Base-by-base conservation (phyloP, 2,888 invertebrate species). In the Hedya salicella region DNA sequence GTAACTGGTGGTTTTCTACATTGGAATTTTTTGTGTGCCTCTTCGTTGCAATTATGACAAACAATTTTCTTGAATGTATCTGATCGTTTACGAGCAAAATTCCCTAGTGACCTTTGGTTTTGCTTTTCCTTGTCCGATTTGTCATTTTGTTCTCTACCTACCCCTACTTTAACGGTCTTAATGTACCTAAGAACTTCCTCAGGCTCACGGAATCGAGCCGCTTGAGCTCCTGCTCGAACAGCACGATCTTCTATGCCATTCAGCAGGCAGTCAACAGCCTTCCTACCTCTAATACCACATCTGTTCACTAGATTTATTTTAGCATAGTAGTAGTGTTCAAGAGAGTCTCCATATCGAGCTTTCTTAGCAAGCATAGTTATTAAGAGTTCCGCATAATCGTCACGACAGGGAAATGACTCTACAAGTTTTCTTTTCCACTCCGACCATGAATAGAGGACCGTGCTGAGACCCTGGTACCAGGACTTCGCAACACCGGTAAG, bases 171-270 rank as follows among this genome's bases (percentile, higher is more conserved):
- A 39, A 32, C 17, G 2, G 52, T 52, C 21, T 53, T 68, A 13
- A 68, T 44, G 30, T 65, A 68, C 39, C 57, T 57, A 0, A 68
- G 48, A 17, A 62, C 56, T 17, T 65, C 25, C n/a, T 68, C 68
- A 25, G 65, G 61, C 16, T 62, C 48, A 6, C 30, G 3, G 21
- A 61, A 68, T 14, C 60, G 53, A 5, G 60, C 68, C 0, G 54
- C 63, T 19, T 68, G 68, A 3, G 59, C 63, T 0, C 68, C 63
- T 21, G 63, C 52, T 11, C 49, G 17, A 3, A 64, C 61, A 25
- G 64, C 21, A 36, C 68, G 48, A 25, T 48, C 48, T 25, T 48
- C 21, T 21, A 42, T 42, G 1, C 42, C 42, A 14, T 42, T 42
- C 9, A 42, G 8, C 2, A 42, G 16, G n/a, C 42, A 48, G 13